A percentile compares a stretch with the other conserved stretches of the same genome.
Evolutionary conservation across 2,888 invertebrate species (phyloP).

Genomic region (Schizotus pectinicornis): DNA sequence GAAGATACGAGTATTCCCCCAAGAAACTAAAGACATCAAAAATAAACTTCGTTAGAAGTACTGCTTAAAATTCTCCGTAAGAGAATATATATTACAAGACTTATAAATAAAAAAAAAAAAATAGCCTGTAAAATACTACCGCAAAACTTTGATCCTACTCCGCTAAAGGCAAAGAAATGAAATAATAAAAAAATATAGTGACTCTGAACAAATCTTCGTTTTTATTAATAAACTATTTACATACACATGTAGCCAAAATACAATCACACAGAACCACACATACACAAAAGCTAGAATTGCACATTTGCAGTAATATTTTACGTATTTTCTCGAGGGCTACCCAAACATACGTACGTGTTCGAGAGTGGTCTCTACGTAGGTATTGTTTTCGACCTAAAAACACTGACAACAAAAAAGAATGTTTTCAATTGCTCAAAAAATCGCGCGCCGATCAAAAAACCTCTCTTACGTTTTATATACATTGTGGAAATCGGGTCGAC

Average conservation of each 20-base stretch:
- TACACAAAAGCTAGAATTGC: constrained; percentile 37
- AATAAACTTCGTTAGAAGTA: constrained; percentile 28
- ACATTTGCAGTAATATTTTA: constrained; percentile 58
- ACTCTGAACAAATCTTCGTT: not conserved
- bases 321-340: constrained; percentile 37
- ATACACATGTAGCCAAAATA: constrained; percentile 34
- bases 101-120: constrained; percentile 21
- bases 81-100: constrained; percentile 10
- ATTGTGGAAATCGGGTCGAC: constrained; percentile 12
- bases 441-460: constrained; percentile 2
- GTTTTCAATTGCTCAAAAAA: constrained; percentile 27
- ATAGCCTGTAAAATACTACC: constrained; percentile 53
- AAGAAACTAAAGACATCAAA: constrained; percentile 26
- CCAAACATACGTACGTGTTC: constrained; percentile 51
- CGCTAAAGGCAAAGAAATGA: not conserved
- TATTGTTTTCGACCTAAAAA: constrained; percentile 38
- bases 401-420: constrained; percentile 26
- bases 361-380: constrained; percentile 29
- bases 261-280: constrained; percentile 36
- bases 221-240: constrained; percentile 33
- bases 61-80: constrained; percentile 47
- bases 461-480: constrained; percentile 27
- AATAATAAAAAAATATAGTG: too few relatives aligned
- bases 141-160: constrained; percentile 38
- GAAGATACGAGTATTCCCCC: constrained; percentile 16